Evolutionary conservation across 2,888 invertebrate genomes (phyloP).

Genomic region (Chaitophorus viminalis): DNA sequence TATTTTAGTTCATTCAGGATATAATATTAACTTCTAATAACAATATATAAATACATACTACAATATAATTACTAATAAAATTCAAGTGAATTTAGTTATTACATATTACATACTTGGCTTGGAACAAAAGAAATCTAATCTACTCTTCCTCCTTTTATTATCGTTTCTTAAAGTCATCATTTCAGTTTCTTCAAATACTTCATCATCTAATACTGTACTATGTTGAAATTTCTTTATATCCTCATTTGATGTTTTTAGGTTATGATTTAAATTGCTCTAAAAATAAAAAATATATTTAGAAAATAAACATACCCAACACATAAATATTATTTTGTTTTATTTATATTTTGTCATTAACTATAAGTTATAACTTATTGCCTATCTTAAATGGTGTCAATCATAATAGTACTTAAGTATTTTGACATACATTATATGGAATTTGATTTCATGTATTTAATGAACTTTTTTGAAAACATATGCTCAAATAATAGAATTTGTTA

Average conservation of each 20-base stretch:
- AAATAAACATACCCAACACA: no score
- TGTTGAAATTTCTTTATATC: slow-evolving; percentile 38
- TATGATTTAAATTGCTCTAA: slow-evolving; percentile 18
- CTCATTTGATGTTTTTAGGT: slow-evolving; percentile 7
- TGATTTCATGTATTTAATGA: no score
- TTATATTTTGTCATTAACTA: no score
- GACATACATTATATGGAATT: no score
- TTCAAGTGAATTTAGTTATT: neutral
- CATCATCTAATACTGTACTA: slow-evolving; percentile 44
- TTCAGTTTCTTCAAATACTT: slow-evolving; percentile 60
- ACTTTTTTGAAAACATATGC: no score
- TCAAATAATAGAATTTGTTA: no score
- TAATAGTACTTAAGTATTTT: no score
- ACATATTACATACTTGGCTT: slow-evolving; percentile 44
- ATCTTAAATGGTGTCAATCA: no score
- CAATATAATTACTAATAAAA: neutral
- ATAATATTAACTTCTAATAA: neutral
- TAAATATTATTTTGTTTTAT: no score
- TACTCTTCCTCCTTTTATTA: slow-evolving; percentile 48
- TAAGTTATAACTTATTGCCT: no score
- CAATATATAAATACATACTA: neutral
- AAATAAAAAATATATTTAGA: neutral
- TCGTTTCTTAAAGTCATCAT: slow-evolving; percentile 43
- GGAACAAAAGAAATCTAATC: slow-evolving; percentile 56
- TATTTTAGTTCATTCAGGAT: no score